Base-by-base conservation (phyloP, 2,888 invertebrate species). In the Tipula confusa region DNA sequence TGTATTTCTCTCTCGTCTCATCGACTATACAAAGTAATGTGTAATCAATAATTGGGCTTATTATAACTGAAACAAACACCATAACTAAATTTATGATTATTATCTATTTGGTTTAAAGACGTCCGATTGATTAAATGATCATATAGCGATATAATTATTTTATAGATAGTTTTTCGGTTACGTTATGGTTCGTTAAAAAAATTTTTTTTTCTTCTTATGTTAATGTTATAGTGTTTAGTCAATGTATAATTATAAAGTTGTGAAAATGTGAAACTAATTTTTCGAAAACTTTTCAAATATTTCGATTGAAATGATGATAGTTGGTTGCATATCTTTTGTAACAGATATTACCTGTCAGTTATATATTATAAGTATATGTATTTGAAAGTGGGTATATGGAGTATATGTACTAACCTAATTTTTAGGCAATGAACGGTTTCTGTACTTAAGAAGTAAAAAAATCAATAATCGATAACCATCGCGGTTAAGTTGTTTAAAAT, bases 281-380 rank as follows among this genome's bases (percentile, higher is more conserved):
- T 9, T 64, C 11, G 64, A 64, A 64, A 24, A 64, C 18, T 64
- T 64, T 64, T 64, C 64, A 64, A 64, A 64, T 64, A 24, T 64
- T 64, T 64, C 24, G 64, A 64, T 64, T 64, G 24, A 64, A 64
- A 64, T 43, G 43, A 43, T 43, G 43, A 43, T 43, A 43, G 43
- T n/a, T 43, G 13, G 2, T n/a, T 43, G 43, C n/a, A n/a, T 43
- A 43, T 64, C 64, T 64, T 64, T 64, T 64, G 64, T 64, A 64
- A 64, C 64, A 64, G 64, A 64, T 64, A 64, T 64, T 64, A 64
- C 64, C 64, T 64, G 64, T 64, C 64, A 64, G 64, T 64, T 24
- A 43, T 33, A n/a, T n/a, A 33, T 15, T 43, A 24, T 64, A 64
- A 64, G 64, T 43, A 5, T 43, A 43, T 15, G 43, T 15, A 43